Base-by-base conservation (phyloP, 2,888 invertebrate species). In the Masnerella sp. region DNA sequence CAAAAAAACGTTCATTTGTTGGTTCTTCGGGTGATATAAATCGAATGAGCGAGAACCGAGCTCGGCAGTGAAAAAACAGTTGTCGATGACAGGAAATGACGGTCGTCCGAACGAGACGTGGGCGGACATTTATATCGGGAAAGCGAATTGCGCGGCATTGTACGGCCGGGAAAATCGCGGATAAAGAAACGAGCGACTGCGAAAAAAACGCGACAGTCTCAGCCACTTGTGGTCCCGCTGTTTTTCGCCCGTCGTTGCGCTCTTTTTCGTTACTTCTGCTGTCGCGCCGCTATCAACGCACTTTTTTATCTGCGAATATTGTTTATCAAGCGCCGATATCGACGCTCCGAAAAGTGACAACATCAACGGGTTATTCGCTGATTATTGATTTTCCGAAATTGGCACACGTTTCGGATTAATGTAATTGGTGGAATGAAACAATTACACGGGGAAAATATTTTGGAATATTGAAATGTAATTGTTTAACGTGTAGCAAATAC, bases 81-180 rank as follows among this genome's bases (percentile, higher is more conserved):
- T 69, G 43, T 61, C 69, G 49, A 54, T 54, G 69, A 69, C 69
- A 69, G 56, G 45, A 59, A 59, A 36, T 45, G 51, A 59, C 52
- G 43, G 45, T 30, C 61, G 38, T 28, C 47, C 61, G 69, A 69
- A 69, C 47, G 69, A 45, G 45, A 45, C 59, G 45, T 52, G 56
- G 65, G 56, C 56, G 68, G 52, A 59, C 68, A 59, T 68, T 68
- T 68, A 52, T 68, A 68, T 68, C 43, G 68, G 49, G 52, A 58
- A 34, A 68, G 67, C 22, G 58, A 67, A 67, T 58, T 45, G 47
- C 38, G 8, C 47, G 56, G 67, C 20, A 67, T 58, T 56, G 68
- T 68, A 51, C 43, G 34, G 18, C 14, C 38, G 20, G 68, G 59
- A 22, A 58, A 68, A 68, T 43, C 34, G 25, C 1, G 0, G 34